A percentile compares a stretch with the other conserved stretches of the same genome.
Conservation (phyloP, 2,888 invertebrate species). For the Ypsolopha scabrella region DNA sequence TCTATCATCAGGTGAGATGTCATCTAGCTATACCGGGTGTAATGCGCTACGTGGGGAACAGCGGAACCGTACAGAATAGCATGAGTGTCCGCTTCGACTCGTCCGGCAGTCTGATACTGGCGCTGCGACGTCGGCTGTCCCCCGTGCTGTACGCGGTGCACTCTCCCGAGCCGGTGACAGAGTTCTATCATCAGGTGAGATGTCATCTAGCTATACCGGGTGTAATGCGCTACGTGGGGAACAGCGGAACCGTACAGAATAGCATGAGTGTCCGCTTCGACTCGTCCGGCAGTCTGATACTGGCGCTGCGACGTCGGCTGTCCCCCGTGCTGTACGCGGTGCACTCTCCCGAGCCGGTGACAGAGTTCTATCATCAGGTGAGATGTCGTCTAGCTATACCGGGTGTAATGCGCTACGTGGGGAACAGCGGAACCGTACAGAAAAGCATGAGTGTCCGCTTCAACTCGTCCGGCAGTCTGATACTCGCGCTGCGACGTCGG, state of each 20-base stretch:
- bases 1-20: constrained; percentile 78
- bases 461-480: constrained; percentile 80
- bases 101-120: constrained; percentile 81
- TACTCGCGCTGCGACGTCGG: constrained; percentile 87
- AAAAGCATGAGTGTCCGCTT: constrained; percentile 95
- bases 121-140: constrained; percentile 85
- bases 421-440: constrained; percentile 71
- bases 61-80: too few species aligned
- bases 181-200: constrained; percentile 85
- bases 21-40: too few species aligned
- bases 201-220: too few species aligned
- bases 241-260: constrained; percentile 74
- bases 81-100: constrained; percentile 89
- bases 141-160: constrained; percentile 84
- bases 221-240: constrained; percentile 76
- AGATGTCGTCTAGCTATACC: too few species aligned
- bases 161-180: constrained; percentile 78
- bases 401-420: constrained; percentile 74
- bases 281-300: constrained; percentile 78
- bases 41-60: not conserved
- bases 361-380: constrained; percentile 86
- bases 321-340: constrained; percentile 86
- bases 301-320: constrained; percentile 87
- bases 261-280: constrained; percentile 96
- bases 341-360: constrained; percentile 82